Percentiles rank a stretch among this genome's conserved stretches.
phyloP scores from a whole-genome alignment of 2,888 invertebrate species.

The Stictocephala bisonia region DNA sequence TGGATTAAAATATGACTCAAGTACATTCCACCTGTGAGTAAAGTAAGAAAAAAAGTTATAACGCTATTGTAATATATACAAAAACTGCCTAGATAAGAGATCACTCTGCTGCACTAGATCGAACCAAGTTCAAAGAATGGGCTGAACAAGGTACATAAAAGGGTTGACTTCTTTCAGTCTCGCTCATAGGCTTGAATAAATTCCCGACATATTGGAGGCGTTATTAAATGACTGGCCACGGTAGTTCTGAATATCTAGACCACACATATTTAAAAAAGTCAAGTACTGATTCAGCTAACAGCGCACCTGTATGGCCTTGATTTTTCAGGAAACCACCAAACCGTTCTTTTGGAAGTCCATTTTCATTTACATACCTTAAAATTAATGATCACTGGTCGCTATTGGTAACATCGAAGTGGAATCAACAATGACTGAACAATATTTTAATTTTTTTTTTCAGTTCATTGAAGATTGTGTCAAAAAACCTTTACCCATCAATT shows the following conservation, averaged over 20 bases:
- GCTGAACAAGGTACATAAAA: no score
- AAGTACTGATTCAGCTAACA: not conserved
- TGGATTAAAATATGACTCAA: not conserved
- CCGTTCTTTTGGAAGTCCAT: not conserved
- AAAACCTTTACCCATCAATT: not conserved
- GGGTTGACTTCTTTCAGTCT: slow-evolving; percentile 24
- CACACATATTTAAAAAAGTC: not conserved
- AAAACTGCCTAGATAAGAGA: slow-evolving; percentile 9
- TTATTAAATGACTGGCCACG: no score
- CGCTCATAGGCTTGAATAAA: no score
- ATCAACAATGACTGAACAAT: no score
- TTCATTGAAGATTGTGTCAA: no score
- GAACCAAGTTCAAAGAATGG: slow-evolving; percentile 26
- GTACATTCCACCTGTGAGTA: slow-evolving; percentile 13
- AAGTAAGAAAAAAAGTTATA: slow-evolving; percentile 28
- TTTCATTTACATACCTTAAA: not conserved
- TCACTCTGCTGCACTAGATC: slow-evolving; percentile 19
- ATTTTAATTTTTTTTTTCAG: no score
- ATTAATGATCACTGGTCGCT: no score
- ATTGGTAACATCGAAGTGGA: no score
- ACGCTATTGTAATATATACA: slow-evolving; percentile 15
- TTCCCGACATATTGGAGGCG: no score
- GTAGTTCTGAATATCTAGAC: not conserved
- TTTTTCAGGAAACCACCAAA: not conserved
- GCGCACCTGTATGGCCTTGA: not conserved